Percentiles rank a stretch among this genome's conserved stretches.
Evolutionary conservation across 2,888 invertebrate species (phyloP).

Genomic region (Myopa tessellatipennis): DNA sequence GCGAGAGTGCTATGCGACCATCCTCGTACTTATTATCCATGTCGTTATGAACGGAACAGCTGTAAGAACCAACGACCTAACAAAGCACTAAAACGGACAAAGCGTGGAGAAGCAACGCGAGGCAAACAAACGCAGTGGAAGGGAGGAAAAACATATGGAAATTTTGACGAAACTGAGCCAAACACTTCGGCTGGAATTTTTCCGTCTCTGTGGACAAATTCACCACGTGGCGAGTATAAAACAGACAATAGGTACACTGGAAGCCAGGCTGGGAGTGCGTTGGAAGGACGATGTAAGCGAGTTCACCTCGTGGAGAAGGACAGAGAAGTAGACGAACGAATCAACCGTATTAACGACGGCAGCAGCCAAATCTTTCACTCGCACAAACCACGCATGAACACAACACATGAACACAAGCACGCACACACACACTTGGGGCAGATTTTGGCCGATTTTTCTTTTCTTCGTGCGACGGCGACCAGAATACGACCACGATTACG

Average conservation of each 20-base stretch:
- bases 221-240: constrained; percentile 43
- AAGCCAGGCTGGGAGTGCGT: constrained; percentile 16
- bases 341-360: constrained; percentile 36
- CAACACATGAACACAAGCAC: constrained; percentile 42
- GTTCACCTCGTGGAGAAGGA: background rate
- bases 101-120: background rate
- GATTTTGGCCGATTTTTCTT: constrained; percentile 56
- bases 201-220: constrained; percentile 9
- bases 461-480: constrained; percentile 43
- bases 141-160: constrained; percentile 24
- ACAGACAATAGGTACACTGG: constrained; percentile 8
- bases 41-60: constrained; percentile 49
- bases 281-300: constrained; percentile 1
- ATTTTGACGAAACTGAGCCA: constrained; percentile 38
- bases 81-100: constrained; percentile 25
- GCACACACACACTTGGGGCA: constrained; percentile 45
- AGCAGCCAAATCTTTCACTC: constrained; percentile 33
- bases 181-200: background rate
- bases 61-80: constrained; percentile 54
- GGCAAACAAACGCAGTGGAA: background rate
- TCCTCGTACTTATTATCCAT: constrained; percentile 4
- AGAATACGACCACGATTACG: constrained; percentile 35
- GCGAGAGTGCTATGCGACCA: background rate
- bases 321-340: constrained; percentile 26
- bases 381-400: constrained; percentile 42